A percentile compares a stretch with the other conserved stretches of the same genome.
Conservation (phyloP, 64 coral and sea anemone genomes). For the Platygyra sinensis region DNA sequence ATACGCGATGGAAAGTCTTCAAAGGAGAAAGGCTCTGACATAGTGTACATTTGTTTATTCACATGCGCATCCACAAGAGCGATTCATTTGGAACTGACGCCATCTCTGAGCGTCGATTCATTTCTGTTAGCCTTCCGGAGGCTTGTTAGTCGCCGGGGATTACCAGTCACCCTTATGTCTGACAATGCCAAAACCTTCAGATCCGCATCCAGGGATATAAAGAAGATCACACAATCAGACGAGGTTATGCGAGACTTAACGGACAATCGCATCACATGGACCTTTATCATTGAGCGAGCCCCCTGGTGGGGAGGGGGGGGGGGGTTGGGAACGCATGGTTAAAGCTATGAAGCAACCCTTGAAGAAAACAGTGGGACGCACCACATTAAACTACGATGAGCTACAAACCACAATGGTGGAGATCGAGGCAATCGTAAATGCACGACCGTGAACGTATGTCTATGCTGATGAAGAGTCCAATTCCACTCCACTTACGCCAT, state of each 20-base stretch:
- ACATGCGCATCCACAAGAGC: background rate
- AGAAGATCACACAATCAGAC: no score
- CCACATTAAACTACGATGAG: no score
- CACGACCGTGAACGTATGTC: no score
- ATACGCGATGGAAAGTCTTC: background rate
- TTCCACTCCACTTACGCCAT: no score
- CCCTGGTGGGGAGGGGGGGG: background rate
- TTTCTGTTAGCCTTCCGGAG: background rate
- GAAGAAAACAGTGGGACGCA: no score
- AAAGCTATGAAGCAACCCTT: no score
- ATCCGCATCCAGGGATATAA: background rate
- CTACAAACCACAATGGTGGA: no score
- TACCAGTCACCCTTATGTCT: background rate
- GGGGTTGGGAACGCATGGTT: no score
- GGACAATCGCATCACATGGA: no score
- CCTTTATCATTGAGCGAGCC: constrained; percentile 6
- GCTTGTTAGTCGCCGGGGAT: background rate
- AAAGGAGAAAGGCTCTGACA: background rate
- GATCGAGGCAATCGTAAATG: no score
- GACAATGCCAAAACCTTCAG: constrained; percentile 37
- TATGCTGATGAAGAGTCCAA: no score
- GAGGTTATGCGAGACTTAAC: no score
- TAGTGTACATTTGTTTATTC: constrained; percentile 11
- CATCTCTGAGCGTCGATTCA: background rate
- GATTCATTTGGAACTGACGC: background rate